phyloP scores from a whole-genome alignment of 2,888 invertebrate genomes.

The Pachycephus smyrnensis region DNA sequence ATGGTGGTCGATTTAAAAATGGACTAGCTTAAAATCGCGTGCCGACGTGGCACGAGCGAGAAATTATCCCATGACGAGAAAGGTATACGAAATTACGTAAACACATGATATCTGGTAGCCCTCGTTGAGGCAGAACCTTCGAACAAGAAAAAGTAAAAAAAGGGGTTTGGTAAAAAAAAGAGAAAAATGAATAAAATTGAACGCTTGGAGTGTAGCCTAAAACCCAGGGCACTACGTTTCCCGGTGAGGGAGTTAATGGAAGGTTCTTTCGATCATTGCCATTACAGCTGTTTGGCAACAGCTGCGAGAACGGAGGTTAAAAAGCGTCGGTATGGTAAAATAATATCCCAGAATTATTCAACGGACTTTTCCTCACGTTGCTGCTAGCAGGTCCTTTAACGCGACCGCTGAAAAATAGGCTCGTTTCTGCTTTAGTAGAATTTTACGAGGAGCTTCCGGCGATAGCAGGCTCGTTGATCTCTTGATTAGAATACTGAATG shows the following conservation, averaged over 20 bases:
- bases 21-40: slow-evolving; percentile 38
- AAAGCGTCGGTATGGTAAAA: background rate
- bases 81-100: background rate
- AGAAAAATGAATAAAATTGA: background rate
- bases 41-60: slow-evolving; percentile 46
- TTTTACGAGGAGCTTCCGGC: background rate
- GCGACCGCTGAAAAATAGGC: background rate
- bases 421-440: background rate
- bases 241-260: background rate
- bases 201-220: background rate
- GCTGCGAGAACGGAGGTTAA: slow-evolving; percentile 5
- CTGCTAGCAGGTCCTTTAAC: background rate
- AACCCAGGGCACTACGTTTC: background rate
- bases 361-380: background rate
- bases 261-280: slow-evolving; percentile 6
- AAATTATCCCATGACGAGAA: slow-evolving; percentile 49
- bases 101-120: background rate
- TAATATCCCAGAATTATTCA: slow-evolving; percentile 6
- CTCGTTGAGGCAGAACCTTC: background rate
- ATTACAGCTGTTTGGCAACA: slow-evolving; percentile 3
- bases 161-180: background rate
- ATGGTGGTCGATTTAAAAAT: background rate
- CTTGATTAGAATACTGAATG: background rate
- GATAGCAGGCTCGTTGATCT: background rate
- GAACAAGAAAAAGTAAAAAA: background rate